A percentile compares a stretch with the other conserved stretches of the same genome.
Evolutionary conservation across 1,140 invertebrate genomes (phyloP).

Genomic region (Amyelois transitella): DNA sequence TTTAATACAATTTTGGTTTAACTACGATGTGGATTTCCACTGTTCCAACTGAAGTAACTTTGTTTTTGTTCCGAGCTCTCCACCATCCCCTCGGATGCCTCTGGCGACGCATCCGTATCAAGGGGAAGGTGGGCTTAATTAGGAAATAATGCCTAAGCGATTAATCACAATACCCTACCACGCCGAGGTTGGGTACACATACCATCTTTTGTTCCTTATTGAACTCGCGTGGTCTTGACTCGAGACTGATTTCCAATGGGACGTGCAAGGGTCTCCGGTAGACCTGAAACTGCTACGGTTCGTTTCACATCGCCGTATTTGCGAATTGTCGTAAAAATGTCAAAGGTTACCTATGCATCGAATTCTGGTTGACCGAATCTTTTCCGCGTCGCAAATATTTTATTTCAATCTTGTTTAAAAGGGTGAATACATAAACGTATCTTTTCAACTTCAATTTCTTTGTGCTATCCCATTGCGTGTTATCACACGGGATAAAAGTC

Average conservation of each 20-base stretch:
- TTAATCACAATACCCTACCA: conserved; percentile 58
- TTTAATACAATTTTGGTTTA: conserved; percentile 9
- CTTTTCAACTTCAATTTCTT: conserved; percentile 4
- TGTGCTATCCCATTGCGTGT: neutral
- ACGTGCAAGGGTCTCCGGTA: conserved; percentile 38
- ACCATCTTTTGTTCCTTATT: conserved; percentile 27
- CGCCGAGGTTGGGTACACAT: conserved; percentile 1
- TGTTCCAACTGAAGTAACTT: conserved; percentile 3
- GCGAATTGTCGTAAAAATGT: conserved; percentile 45
- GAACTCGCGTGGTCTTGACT: conserved; percentile 27
- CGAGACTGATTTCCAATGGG: conserved; percentile 54
- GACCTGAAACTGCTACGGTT: conserved; percentile 58
- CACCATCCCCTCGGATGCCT: conserved; percentile 24
- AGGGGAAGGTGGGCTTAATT: conserved; percentile 64
- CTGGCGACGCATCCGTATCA: conserved; percentile 26
- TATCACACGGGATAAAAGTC: no score
- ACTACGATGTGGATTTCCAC: conserved; percentile 14
- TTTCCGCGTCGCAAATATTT: neutral
- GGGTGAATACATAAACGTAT: neutral
- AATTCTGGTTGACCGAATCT: neutral
- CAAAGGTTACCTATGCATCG: conserved; percentile 32
- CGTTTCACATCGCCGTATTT: conserved; percentile 52
- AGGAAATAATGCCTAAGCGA: conserved; percentile 67
- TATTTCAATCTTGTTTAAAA: neutral
- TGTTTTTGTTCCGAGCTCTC: conserved; percentile 41